Evolutionary conservation across 1,140 invertebrate genomes (phyloP).

Genomic region (Psilanteris sp.): DNA sequence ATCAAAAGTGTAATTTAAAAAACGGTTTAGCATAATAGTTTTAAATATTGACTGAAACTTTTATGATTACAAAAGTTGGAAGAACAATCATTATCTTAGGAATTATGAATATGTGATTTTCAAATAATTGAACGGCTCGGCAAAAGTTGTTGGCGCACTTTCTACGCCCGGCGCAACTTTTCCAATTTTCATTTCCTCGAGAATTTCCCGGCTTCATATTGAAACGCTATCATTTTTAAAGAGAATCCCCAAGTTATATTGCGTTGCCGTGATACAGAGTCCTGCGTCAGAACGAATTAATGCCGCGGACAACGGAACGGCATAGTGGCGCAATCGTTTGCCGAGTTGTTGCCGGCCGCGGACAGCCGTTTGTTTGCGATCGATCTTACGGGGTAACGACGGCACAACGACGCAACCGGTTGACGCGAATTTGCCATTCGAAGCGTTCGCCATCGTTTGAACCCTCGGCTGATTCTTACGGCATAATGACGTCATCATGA

Average conservation of each 20-base stretch:
- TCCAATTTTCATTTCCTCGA: conserved; percentile 54
- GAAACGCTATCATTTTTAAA: conserved; percentile 53
- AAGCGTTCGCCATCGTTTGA: no score
- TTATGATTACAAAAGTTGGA: conserved; percentile 54
- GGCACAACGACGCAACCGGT: no score
- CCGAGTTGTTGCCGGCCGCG: no score
- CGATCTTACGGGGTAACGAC: no score
- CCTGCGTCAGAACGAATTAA: no score
- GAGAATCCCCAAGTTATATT: conserved; percentile 35
- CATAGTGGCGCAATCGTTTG: no score
- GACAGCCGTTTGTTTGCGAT: no score
- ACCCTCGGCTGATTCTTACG: no score
- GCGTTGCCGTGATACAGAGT: conserved; percentile 24
- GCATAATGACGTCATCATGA: no score
- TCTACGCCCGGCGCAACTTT: conserved; percentile 45
- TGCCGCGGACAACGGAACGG: no score
- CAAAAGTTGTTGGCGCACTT: conserved; percentile 43
- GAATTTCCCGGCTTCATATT: conserved; percentile 38
- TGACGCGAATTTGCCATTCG: no score
- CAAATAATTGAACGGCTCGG: conserved; percentile 54
- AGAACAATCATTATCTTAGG: conserved; percentile 55
- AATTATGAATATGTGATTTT: conserved; percentile 59
- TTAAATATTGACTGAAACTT: conserved; percentile 57
- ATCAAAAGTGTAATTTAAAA: conserved; percentile 27
- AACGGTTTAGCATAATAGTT: conserved; percentile 43